Base-by-base conservation (phyloP, 92 coral and sea anemone genomes). In the Parazoanthus atlanticus region DNA sequence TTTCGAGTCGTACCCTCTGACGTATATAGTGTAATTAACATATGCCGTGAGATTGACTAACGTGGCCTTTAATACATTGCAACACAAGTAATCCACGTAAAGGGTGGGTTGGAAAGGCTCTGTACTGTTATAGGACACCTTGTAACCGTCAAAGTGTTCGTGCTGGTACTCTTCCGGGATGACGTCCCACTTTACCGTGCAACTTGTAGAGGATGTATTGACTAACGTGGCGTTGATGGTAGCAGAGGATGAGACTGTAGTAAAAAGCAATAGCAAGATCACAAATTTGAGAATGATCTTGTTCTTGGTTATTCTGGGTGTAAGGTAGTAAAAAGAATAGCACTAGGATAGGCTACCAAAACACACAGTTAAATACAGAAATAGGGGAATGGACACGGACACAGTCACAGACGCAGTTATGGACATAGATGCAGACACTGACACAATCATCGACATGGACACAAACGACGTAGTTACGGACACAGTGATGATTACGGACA, bases 11-110 rank as follows among this genome's bases (percentile, higher is more conserved):
- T 23, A 74, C 13, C 80, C 89, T 26, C 46, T 80, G 29, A 75
- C 33, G 36, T 41, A 31, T 40, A 74, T 76, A 30, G 81, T 73
- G 89, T 86, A 86, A n/a, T 86, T 86, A 46, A 79, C 78, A 83
- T 70, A 86, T 36, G 58, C 65, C 11, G 21, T 74, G 29, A 71
- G 76, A 15, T 71, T 26, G 38, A 28, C 19, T 30, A 71, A 12
- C 8, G 26, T 71, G 16, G 34, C 16, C 34, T 29, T 10, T 16
- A 29, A 29, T 29, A 19, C 11, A 71, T 16, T 71, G 33, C 76
- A 11, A 29, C 76, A 71, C 34, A 5, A 29, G 4, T 71, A 8
- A 71, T 10, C 16, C 34, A 10, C 36, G 6, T 8, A 11, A 23
- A 12, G 76, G 76, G 33, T 71, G 17, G 76, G 17, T 28, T 71